Evolutionary conservation across 2,888 invertebrate genomes (phyloP), one percentile per base, ranked within the genome.

Genomic region (Gymnoscelis rufifasciata): DNA sequence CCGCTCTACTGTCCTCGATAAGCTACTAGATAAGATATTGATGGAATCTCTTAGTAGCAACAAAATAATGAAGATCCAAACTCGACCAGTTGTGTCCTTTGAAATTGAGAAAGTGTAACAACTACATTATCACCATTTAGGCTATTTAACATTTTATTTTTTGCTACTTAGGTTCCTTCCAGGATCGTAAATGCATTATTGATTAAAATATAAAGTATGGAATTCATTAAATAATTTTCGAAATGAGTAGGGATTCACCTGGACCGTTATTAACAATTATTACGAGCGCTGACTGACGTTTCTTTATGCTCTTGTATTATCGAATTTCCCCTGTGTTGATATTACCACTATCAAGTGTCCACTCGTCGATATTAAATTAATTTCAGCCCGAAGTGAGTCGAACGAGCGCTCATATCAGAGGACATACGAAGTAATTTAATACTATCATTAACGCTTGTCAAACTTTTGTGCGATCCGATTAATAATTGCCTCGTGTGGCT

Each of bases 281-380:
- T 11, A 38, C 29, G 7, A 10, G 19, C 15, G 11, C 31, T n/a
- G 28, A 4, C 8, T 10, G 28, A 10, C 13, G 26, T 31, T n/a
- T 15, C 19, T 4, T 19, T 13, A 29, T 40, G 30, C 26, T 30
- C 12, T 26, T 29, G 14, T 24, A 43, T 31, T 31, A 30, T 26
- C 10, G 13, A 23, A 38, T 23, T 42, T 33, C 13, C 27, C 47
- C 27, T 19, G 10, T 24, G 38, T 47, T 14, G 15, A 19, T 47
- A 11, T 43, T 36, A 13, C 47, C 35, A 42, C 33, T 33, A 43
- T 43, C 43, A 36, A 48, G 48, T 36, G 39, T n/a, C 36, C 40
- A 40, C 29, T 43, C 19, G 36, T 40, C 37, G 39, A 37, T 23
- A 43, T 39, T 43, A 27, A 43, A 48, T 48, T 36, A 48, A 48